Percentiles rank a stretch among this genome's conserved stretches.
phyloP scores from a whole-genome alignment of 2,888 invertebrate genomes.

The Alloplasta piceator region DNA sequence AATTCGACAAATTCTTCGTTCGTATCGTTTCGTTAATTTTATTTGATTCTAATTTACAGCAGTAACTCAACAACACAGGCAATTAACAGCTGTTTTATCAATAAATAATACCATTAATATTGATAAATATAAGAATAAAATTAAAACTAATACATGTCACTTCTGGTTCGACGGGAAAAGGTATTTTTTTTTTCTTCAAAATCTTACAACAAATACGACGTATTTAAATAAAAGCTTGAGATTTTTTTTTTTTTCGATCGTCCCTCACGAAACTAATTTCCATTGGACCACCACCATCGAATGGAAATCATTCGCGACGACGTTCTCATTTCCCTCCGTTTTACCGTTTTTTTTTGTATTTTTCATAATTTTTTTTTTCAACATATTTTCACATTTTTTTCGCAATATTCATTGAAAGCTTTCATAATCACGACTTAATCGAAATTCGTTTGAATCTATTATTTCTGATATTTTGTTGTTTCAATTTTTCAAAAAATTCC shows the following conservation, averaged over 20 bases:
- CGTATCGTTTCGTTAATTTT: conserved; percentile 66
- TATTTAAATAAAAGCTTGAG: conserved; percentile 58
- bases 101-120: conserved; percentile 65
- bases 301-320: conserved; percentile 77
- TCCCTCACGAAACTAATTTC: conserved; percentile 74
- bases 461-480: conserved; percentile 23
- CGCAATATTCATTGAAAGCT: conserved; percentile 49
- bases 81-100: conserved; percentile 68
- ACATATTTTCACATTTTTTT: conserved; percentile 32
- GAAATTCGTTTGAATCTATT: conserved; percentile 58
- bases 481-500: conserved; percentile 10
- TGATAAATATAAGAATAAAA: conserved; percentile 74
- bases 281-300: conserved; percentile 82
- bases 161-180: conserved; percentile 81
- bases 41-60: conserved; percentile 77
- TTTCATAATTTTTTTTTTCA: conserved; percentile 64
- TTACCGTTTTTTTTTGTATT: conserved; percentile 71
- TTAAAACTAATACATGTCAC: conserved; percentile 79
- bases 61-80: conserved; percentile 76
- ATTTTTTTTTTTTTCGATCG: conserved; percentile 78
- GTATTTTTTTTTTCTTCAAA: conserved; percentile 62
- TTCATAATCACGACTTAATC: conserved; percentile 51
- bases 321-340: conserved; percentile 74
- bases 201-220: conserved; percentile 43
- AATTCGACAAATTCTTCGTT: too few species aligned